phyloP scores from a whole-genome alignment of 2,113 vertebrate genomes.

The Elaphurus davidianus region DNA sequence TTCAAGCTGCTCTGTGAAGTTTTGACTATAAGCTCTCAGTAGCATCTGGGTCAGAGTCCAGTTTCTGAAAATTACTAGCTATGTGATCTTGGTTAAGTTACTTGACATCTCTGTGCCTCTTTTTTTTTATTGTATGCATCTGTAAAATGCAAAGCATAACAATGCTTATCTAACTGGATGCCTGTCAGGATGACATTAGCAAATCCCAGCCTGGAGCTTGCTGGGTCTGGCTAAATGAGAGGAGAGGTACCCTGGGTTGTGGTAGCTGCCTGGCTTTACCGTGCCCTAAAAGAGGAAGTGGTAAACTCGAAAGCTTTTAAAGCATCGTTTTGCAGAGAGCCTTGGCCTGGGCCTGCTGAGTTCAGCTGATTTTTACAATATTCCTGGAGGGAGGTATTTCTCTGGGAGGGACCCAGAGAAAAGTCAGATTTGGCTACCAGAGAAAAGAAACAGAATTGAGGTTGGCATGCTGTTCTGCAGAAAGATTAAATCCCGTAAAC shows the following conservation, averaged over 20 bases:
- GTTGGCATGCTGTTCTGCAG: no score
- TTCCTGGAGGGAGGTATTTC: neutral
- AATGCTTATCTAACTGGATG: neutral
- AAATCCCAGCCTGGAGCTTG: neutral
- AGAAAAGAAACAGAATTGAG: neutral
- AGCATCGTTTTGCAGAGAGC: neutral
- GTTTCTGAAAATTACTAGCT: neutral
- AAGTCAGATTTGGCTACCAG: neutral
- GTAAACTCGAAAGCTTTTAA: neutral
- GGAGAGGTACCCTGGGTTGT: neutral
- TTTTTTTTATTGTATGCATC: neutral
- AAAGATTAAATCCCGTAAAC: neutral
- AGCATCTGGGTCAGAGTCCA: neutral
- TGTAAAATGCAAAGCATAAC: neutral
- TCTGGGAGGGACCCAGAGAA: neutral
- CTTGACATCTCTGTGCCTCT: neutral
- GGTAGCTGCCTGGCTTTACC: neutral
- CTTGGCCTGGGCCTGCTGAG: neutral
- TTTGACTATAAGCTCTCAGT: neutral
- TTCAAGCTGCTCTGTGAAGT: neutral
- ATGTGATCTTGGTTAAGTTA: neutral
- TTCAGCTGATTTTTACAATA: neutral
- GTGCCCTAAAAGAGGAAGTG: neutral
- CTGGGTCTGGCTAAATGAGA: neutral
- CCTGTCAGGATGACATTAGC: neutral